Base-by-base conservation (phyloP, 2,888 invertebrate species). In the Clepsis dumicolana region DNA sequence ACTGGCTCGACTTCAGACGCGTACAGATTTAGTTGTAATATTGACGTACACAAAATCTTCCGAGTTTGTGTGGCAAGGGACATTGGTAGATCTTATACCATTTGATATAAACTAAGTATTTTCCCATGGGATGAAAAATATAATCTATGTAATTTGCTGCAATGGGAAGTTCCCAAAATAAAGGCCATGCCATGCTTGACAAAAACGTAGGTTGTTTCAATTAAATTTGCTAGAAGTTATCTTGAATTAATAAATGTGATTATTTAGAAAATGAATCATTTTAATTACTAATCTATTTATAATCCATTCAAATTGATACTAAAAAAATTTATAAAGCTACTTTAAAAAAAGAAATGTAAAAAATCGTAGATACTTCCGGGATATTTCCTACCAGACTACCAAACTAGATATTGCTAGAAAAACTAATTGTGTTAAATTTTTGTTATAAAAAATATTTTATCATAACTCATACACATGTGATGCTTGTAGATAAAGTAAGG, bases 241-340 rank as follows among this genome's bases (percentile, higher is more conserved):
- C 52, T 48, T 48, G 4, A 24, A 52, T 52, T 25, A 25, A 25
- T 52, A n/a, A 52, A 27, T 52, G 48, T 52, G 27, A 52, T 52
- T 25, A n/a, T 2, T 25, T 25, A 25, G 52, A 27, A 52, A 52
- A 27, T 52, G 27, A 21, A 21, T 21, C 12, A 48, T 52, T 27
- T 52, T 27, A 27, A 25, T 52, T 44, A 2, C 16, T 52, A 52
- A 25, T 27, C 50, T 14, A 14, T 8, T 52, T 21, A 21, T 48
- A 12, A 48, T 8, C 8, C 7, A 16, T 44, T 44, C 18, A 44
- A 7, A 44, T 12, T 48, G 21, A 8, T 21, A 21, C 4, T 10
- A 1, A 48, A 48, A 48, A 12, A 21, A 21, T 48, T 48, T 21
- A 48, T 3, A 10, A 21, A 14, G 48, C 21, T 12, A 48, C 21